Evolutionary conservation across 2,888 invertebrate genomes (phyloP), one percentile per base, ranked within the genome.

Genomic region (Plagodis dolabraria): DNA sequence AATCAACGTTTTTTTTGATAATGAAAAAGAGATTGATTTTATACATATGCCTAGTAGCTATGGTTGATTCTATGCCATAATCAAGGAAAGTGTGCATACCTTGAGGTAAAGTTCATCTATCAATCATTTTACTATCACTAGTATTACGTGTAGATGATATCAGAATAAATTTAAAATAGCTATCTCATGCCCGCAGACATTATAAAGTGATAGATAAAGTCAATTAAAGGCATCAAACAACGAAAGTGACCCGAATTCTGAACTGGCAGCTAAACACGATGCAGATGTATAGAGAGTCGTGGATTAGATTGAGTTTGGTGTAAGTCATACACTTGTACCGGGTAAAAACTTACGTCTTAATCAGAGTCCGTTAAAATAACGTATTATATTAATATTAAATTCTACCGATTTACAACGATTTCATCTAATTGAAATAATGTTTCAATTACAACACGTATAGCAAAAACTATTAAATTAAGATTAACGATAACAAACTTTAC

Each of bases 201-300:
- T 56, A 53, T 56, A 56, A 53, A 53, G 46, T 57, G 53, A 57
- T 44, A 68, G 70, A 69, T 68, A 64, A 68, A 71, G 69, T 68
- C 68, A 74, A 72, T 75, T 70, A 73, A 67, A 64, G 58, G 65
- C 60, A 69, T 68, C 63, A 58, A 65, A 69, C 63, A 63, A 72
- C 63, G 67, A 76, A 73, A 75, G 69, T 73, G 68, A 69, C 70
- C 67, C 60, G 57, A 64, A 69, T 72, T 56, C 53, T 40, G 50
- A 64, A 50, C 60, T 46, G 60, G 61, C 64, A 68, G 64, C 54
- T 59, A 35, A 60, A 74, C 72, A 71, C 69, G 70, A 70, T 57
- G 60, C 69, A 71, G 67, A 69, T 70, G 63, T 63, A 71, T 55
- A 56, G 58, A 65, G 62, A 64, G 63, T 59, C 57, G 62, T 57